Evolutionary conservation across 2,888 invertebrate species (phyloP).

Genomic region (Nomada ruficornis): DNA sequence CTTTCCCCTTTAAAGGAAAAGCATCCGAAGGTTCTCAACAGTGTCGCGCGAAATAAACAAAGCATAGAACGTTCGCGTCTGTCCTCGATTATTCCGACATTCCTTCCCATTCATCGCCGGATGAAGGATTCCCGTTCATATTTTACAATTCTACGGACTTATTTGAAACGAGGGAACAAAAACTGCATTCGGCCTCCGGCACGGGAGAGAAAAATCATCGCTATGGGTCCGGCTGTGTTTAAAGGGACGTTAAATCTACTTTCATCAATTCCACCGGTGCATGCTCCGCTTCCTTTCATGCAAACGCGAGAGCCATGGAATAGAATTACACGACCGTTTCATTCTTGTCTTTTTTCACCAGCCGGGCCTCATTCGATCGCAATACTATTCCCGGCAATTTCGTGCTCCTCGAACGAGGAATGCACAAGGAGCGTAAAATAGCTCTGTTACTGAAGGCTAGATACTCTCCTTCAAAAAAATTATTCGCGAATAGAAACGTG

Average conservation of each 20-base stretch:
- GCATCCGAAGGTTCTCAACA: background rate
- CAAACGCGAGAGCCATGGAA: conserved; percentile 28
- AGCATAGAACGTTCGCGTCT: background rate
- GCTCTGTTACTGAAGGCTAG: too few species aligned
- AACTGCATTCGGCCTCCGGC: background rate
- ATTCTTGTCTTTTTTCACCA: background rate
- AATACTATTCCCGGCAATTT: background rate
- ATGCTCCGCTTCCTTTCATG: conserved; percentile 19
- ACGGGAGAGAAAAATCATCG: conserved; percentile 1
- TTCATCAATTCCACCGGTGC: conserved; percentile 40
- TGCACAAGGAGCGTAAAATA: background rate
- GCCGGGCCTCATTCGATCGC: background rate
- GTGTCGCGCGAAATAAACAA: background rate
- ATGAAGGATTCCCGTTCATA: background rate
- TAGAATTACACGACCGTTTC: conserved; percentile 19
- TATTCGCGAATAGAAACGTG: background rate
- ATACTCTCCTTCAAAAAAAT: background rate
- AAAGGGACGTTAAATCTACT: conserved; percentile 48
- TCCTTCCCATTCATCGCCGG: background rate
- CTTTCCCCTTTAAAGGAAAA: background rate
- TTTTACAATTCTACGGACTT: conserved; percentile 20
- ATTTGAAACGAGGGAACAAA: conserved; percentile 12
- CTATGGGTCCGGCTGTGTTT: conserved; percentile 34
- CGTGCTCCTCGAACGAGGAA: background rate
- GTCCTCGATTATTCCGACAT: background rate